phyloP scores from a whole-genome alignment of 2,888 invertebrate genomes.

The Steinernema hermaphroditum region DNA sequence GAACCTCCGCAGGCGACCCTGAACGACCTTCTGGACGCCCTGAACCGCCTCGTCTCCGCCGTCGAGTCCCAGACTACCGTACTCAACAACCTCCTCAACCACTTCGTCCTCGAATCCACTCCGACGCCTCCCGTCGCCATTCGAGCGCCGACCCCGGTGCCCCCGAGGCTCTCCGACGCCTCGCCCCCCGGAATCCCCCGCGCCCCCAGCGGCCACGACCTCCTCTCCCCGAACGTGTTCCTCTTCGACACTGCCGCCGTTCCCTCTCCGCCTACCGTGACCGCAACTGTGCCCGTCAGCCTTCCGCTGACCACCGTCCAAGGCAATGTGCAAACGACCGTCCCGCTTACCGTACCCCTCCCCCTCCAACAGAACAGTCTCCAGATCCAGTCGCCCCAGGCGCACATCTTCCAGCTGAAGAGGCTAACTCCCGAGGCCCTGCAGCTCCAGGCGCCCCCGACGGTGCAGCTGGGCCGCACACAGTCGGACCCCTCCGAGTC shows the following conservation, averaged over 20 bases:
- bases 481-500: background rate
- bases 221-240: background rate
- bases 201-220: background rate
- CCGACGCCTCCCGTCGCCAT: background rate
- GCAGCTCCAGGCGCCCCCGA: background rate
- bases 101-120: background rate
- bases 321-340: no score
- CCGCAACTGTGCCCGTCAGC: background rate
- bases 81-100: constrained; percentile 12
- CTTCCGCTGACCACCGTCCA: background rate
- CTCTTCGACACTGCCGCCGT: background rate
- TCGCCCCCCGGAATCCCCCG: no score
- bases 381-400: background rate
- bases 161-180: background rate
- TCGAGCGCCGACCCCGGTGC: background rate
- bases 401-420: constrained; percentile 10
- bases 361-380: no score
- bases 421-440: background rate
- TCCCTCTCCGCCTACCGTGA: background rate
- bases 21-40: constrained; percentile 10
- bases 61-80: background rate
- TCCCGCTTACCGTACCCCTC: no score
- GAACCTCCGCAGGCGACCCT: constrained; percentile 10
- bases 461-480: background rate
- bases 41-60: background rate